Base-by-base conservation (phyloP, 92 coral and sea anemone species). In the Meandrina meandrites region DNA sequence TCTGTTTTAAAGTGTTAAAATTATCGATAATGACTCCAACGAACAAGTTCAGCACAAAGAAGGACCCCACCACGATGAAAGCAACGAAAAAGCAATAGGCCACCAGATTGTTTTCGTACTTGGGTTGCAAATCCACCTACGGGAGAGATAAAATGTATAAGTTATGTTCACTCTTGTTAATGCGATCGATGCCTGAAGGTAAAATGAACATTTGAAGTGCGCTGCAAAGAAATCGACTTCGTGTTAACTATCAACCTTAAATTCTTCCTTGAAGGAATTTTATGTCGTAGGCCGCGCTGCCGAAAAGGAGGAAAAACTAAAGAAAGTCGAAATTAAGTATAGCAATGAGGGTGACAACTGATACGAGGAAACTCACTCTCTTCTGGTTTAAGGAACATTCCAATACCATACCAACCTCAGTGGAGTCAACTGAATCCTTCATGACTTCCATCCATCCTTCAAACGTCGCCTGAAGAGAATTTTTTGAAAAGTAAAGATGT, bases 361-460 rank as follows among this genome's bases (percentile, higher is more conserved):
- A 11, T 16, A 70, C 53, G 18, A 10, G 35, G 75, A 4, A 32
- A 2, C n/a, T 30, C 0, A 68, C 8, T 68, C 37, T 34, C 35
- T 17, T 5, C 5, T 13, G 16, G 22, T 13, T 4, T 32, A 11
- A 68, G 36, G 32, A 3, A 28, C 18, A 66, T 5, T 13, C 16
- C 10, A 42, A 19, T 12, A 47, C 31, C 17, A 36, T 79, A 22
- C 87, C 10, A 47, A 96, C 98, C 91, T 87, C 89, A 24, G 96
- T 94, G 17, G 98, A 90, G 72, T 96, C 98, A 13, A 96, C 98
- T 15, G 98, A 96, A 80, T 96, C 98, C 69, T 88, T 64, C 98
- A 96, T 96, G 16, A 94, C 91, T 84, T 94, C 98, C 91, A 96
- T 96, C 98, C 98, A 96, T 32, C 98, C 98, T 85, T 96, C 98